These are phyloP conservation scores for Fragum whitleyi DNA, from an alignment of 2,888 invertebrate genomes.

Conservation along the genomic window DNA sequence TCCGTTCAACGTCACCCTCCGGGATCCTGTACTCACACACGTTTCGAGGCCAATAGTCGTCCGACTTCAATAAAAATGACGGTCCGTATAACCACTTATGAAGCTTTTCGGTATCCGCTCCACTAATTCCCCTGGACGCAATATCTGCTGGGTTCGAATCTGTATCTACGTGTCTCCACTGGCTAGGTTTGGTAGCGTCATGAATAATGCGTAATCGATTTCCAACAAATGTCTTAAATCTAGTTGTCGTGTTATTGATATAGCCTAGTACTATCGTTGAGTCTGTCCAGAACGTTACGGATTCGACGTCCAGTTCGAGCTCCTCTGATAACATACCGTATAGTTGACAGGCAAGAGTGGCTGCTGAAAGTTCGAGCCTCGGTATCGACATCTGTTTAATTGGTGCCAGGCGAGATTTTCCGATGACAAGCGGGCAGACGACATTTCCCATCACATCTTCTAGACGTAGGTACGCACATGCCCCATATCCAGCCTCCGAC, in stretches of 20 bases:
- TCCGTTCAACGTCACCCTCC: too few species aligned
- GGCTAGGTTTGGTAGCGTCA: too few species aligned
- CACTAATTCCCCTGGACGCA: slow-evolving; percentile 21
- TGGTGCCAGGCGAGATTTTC: slow-evolving; percentile 46
- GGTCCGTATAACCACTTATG: too few species aligned
- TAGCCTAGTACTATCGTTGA: too few species aligned
- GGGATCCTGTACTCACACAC: not conserved
- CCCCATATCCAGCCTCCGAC: slow-evolving; percentile 22
- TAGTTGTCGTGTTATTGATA: slow-evolving; percentile 4
- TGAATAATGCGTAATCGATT: too few species aligned
- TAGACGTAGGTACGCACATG: slow-evolving; percentile 33
- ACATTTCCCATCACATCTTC: not conserved
- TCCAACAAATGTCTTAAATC: slow-evolving; percentile 41
- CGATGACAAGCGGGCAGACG: too few species aligned
- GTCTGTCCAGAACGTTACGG: too few species aligned
- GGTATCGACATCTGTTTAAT: slow-evolving; percentile 46
- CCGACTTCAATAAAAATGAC: slow-evolving; percentile 20
- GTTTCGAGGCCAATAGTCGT: not conserved
- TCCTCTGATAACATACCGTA: slow-evolving; percentile 8
- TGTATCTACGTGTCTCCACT: too few species aligned
- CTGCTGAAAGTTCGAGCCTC: slow-evolving; percentile 46
- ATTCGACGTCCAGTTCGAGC: slow-evolving; percentile 12
- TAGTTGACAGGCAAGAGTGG: slow-evolving; percentile 16
- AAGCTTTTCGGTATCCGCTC: slow-evolving; percentile 10
- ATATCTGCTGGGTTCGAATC: slow-evolving; percentile 27